Base-by-base conservation (phyloP, 2,797 vertebrate genomes). In the Notolepis coatsorum region DNA sequence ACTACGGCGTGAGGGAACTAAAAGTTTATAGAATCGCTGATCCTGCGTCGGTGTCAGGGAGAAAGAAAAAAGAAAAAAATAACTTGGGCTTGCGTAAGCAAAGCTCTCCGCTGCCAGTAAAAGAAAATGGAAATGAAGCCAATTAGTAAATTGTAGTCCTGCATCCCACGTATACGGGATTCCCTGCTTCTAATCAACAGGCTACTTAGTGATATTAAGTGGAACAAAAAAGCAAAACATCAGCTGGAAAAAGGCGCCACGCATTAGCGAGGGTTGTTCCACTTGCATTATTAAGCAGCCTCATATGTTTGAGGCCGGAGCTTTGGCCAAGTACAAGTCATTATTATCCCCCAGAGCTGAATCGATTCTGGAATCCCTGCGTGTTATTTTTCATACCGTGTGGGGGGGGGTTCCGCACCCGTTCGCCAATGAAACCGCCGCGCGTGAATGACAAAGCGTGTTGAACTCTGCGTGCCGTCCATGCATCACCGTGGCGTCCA, bases 11-110 rank as follows among this genome's bases (percentile, higher is more conserved):
- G 64, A 68, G 62, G 46, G 47, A 73, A 59, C 61, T 65, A 67
- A 73, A 65, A 52, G 71, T 68, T 81, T 83, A 59, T 47, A 39
- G 49, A 84, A 70, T 71, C 80, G 81, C 81, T 88, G 81, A 87
- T 61, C 41, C 59, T 56, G 78, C 82, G 68, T 55, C 65, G 77
- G 54, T 68, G 50, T 69, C 73, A 68, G n/a, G 45, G n/a, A n/a
- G n/a, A n/a, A n/a, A n/a, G n/a, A n/a, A n/a, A n/a, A n/a, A n/a
- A n/a, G n/a, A 71, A 77, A 80, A 84, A 79, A 74, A 71, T 58
- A 84, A 78, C 66, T 53, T 53, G 47, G 45, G 50, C 45, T 71
- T 74, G 62, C 37, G 66, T 73, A 77, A 69, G 67, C 64, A 65
- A 51, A 56, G 30, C 47, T 31, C 66, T 66, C 38, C 63, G 30